Conservation (phyloP, 1,140 invertebrate species). For the Caerostris darwini region DNA sequence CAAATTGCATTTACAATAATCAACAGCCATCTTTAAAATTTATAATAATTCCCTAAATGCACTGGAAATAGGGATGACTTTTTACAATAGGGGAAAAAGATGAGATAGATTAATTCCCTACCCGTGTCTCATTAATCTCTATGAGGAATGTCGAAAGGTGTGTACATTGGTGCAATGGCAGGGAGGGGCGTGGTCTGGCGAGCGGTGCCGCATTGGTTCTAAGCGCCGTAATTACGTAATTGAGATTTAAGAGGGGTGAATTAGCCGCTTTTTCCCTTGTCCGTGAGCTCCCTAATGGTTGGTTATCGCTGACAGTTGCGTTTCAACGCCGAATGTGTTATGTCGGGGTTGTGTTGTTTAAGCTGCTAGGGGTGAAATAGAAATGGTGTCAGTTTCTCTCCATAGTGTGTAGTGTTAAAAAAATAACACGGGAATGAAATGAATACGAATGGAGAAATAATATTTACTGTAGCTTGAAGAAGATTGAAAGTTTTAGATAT, state of each 20-base stretch:
- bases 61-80: not conserved
- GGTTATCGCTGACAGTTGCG: constrained; percentile 40
- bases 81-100: not conserved
- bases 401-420: too few species aligned
- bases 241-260: constrained; percentile 63
- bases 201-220: constrained; percentile 42
- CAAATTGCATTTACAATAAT: too few species aligned
- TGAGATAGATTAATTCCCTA: not conserved
- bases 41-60: too few species aligned
- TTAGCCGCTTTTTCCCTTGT: constrained; percentile 23
- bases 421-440: too few species aligned
- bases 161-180: not conserved
- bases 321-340: constrained; percentile 16
- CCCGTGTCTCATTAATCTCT: not conserved
- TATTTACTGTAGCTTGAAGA: too few species aligned
- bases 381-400: not conserved
- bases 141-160: constrained; percentile 11
- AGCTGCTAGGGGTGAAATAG: not conserved
- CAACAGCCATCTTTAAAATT: too few species aligned
- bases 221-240: constrained; percentile 56
- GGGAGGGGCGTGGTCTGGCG: not conserved
- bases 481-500: too few species aligned
- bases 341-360: not conserved
- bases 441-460: too few species aligned
- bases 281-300: not conserved